These are phyloP conservation scores for Alouatta palliata DNA, from an alignment of 2,113 vertebrate genomes.

Conservation along the genomic window DNA sequence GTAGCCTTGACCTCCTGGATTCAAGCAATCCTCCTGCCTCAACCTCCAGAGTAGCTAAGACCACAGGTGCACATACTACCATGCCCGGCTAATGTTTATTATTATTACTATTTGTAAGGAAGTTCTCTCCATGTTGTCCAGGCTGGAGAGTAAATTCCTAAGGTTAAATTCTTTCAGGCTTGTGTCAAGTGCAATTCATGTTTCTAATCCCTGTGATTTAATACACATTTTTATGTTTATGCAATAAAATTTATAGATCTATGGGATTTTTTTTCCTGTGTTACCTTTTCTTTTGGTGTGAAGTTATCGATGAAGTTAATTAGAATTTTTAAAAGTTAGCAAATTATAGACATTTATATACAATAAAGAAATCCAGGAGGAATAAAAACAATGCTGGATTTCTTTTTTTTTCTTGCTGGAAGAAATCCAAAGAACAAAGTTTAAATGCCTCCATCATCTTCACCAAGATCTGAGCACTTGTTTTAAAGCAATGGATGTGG, in stretches of 20 bases:
- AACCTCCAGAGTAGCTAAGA: no score
- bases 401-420: not conserved
- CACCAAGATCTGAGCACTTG: not conserved
- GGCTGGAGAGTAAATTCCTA: not conserved
- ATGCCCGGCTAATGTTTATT: no score
- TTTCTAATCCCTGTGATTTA: not conserved
- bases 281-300: not conserved
- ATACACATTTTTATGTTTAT: not conserved
- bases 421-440: not conserved
- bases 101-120: no score
- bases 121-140: no score
- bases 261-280: not conserved
- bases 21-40: no score
- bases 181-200: not conserved
- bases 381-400: not conserved
- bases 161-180: not conserved
- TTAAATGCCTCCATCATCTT: not conserved
- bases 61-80: no score
- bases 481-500: not conserved
- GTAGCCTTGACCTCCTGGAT: no score
- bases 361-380: not conserved
- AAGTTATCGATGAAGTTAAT: not conserved
- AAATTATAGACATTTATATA: not conserved
- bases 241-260: not conserved
- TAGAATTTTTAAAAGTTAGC: not conserved